Percentiles rank a stretch among this genome's conserved stretches.
Evolutionary conservation across 37 sponge, comb jelly and placozoan species (phyloP).

Genomic region (Mnemiopsis leidyi): DNA sequence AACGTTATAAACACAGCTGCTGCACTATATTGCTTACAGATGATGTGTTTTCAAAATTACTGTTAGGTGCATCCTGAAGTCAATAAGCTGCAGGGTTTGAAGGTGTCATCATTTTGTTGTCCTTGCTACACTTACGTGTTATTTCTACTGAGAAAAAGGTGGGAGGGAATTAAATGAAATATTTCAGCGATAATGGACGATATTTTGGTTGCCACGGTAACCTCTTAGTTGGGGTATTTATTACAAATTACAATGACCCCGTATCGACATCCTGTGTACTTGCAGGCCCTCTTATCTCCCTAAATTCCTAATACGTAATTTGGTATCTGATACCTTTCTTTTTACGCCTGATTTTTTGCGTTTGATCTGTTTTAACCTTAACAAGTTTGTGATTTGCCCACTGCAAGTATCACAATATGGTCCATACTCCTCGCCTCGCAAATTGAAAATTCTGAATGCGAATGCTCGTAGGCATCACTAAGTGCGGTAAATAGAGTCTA

Average conservation of each 20-base stretch:
- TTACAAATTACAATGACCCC: background rate
- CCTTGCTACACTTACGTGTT: background rate
- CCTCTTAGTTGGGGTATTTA: background rate
- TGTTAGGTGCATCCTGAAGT: background rate
- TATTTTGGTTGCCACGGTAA: background rate
- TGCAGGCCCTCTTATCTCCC: no score
- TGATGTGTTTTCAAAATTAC: background rate
- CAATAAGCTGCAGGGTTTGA: background rate
- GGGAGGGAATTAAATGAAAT: background rate
- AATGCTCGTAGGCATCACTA: no score
- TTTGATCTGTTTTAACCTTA: no score
- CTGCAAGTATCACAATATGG: no score
- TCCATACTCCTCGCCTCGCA: no score
- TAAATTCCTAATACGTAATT: no score
- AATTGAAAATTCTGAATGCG: no score
- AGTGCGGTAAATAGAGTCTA: no score
- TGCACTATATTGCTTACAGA: background rate
- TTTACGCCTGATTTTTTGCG: no score
- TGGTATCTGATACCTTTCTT: no score
- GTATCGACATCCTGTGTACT: background rate
- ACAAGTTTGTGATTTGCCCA: no score
- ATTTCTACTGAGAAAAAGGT: background rate
- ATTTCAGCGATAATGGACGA: background rate
- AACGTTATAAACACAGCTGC: background rate
- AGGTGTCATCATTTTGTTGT: background rate